These are phyloP conservation scores for Romanogobio albipinnatus DNA, from an alignment of 2,113 vertebrate species.

Conservation along the genomic window DNA sequence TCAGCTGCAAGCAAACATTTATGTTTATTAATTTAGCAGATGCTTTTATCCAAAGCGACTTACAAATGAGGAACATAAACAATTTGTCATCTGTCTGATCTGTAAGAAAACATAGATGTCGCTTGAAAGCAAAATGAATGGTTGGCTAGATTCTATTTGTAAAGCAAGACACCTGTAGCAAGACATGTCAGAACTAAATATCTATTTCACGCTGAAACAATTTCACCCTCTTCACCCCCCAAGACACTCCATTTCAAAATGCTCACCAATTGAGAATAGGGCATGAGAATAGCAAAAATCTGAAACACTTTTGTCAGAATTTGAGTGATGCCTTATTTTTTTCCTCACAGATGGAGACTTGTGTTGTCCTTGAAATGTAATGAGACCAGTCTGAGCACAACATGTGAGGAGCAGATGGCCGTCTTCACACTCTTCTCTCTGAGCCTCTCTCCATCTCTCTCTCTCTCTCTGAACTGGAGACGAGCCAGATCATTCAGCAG, in stretches of 20 bases:
- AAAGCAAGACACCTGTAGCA: background rate
- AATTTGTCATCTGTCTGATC: background rate
- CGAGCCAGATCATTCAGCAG: slow-evolving; percentile 42
- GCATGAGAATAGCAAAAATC: background rate
- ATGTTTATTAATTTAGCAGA: background rate
- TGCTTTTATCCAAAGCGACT: background rate
- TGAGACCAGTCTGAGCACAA: slow-evolving; percentile 46
- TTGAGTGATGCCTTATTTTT: slow-evolving; percentile 29
- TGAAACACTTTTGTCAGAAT: background rate
- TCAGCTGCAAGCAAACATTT: background rate
- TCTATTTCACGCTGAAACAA: background rate
- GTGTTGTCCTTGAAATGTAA: slow-evolving; percentile 57
- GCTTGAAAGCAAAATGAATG: background rate
- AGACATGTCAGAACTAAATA: background rate
- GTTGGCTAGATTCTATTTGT: background rate
- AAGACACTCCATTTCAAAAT: background rate
- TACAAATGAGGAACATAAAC: background rate
- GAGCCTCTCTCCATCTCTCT: slow-evolving; percentile 28
- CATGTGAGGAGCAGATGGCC: slow-evolving; percentile 60
- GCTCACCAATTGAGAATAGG: background rate
- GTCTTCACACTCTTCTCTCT: slow-evolving; percentile 39
- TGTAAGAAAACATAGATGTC: background rate
- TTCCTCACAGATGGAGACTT: slow-evolving; percentile 25
- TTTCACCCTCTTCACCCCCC: background rate
- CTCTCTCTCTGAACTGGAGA: slow-evolving; percentile 33